Conservation (phyloP, 1,140 invertebrate genomes). For the Euglossa dilemma region DNA sequence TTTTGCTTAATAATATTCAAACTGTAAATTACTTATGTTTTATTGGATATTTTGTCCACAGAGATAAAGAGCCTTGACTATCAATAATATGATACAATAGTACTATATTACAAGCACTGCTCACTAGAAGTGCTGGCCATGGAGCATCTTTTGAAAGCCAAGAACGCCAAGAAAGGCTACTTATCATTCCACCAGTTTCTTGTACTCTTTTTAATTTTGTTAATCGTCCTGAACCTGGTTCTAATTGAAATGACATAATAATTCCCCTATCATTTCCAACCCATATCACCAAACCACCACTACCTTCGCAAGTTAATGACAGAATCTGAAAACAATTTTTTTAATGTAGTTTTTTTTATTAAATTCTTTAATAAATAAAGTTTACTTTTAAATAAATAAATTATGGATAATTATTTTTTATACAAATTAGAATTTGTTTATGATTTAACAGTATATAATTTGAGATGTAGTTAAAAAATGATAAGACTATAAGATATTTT, state of each 20-base stretch:
- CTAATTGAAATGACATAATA: constrained; percentile 80
- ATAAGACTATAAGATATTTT: too few relatives aligned
- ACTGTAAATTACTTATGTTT: constrained; percentile 73
- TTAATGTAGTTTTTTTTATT: background rate
- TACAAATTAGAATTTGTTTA: background rate
- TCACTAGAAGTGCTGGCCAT: constrained; percentile 90
- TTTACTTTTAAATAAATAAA: background rate
- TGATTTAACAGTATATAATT: too few relatives aligned
- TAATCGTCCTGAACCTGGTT: constrained; percentile 87
- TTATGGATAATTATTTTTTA: background rate
- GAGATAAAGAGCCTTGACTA: constrained; percentile 72
- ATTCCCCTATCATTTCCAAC: constrained; percentile 90
- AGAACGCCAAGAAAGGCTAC: constrained; percentile 90
- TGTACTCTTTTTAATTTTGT: constrained; percentile 87
- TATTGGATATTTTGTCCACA: constrained; percentile 83
- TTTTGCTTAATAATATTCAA: background rate
- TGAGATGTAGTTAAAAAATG: too few relatives aligned
- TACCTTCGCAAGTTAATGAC: constrained; percentile 90
- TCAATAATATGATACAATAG: constrained; percentile 83
- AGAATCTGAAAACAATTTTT: constrained; percentile 75
- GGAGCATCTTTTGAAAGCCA: constrained; percentile 91
- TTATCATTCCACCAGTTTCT: constrained; percentile 86
- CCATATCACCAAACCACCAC: constrained; percentile 88
- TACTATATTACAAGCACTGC: constrained; percentile 89
- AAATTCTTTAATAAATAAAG: background rate